Evolutionary conservation across 1,140 invertebrate species (phyloP).

Genomic region (Aphidius ervi): DNA sequence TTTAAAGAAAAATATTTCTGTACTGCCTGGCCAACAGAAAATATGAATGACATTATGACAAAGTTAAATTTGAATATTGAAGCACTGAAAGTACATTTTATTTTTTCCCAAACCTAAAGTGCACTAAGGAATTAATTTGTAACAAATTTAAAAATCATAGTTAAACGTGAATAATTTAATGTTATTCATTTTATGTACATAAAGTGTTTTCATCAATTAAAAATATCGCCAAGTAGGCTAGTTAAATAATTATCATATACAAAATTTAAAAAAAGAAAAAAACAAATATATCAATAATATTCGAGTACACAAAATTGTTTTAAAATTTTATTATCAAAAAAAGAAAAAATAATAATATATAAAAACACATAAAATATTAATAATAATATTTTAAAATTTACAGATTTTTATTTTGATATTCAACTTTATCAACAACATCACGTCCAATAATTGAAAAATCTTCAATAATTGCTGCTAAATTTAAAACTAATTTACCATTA

Average conservation of each 20-base stretch:
- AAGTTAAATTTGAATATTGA: background rate
- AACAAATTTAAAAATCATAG: constrained; percentile 12
- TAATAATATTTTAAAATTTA: constrained; percentile 11
- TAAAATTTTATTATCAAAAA: background rate
- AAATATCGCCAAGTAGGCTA: constrained; percentile 3
- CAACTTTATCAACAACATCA: constrained; percentile 58
- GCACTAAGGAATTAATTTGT: constrained; percentile 20
- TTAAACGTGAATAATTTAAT: constrained; percentile 15
- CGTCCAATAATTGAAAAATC: constrained; percentile 68
- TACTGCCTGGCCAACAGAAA: no score
- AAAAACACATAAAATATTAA: constrained; percentile 13
- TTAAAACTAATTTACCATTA: constrained; percentile 54
- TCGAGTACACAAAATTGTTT: background rate
- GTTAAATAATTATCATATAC: constrained; percentile 5
- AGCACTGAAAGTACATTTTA: constrained; percentile 21
- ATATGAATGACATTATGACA: no score
- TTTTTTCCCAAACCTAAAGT: constrained; percentile 18
- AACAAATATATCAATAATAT: background rate
- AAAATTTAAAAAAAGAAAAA: background rate
- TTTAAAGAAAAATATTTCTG: no score
- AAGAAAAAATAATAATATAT: background rate
- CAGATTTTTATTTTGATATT: constrained; percentile 33
- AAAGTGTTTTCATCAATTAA: constrained; percentile 22
- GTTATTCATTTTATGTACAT: constrained; percentile 21
- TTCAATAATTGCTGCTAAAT: constrained; percentile 65